Base-by-base conservation (phyloP, 2,113 vertebrate species). In the Galemys pyrenaicus region DNA sequence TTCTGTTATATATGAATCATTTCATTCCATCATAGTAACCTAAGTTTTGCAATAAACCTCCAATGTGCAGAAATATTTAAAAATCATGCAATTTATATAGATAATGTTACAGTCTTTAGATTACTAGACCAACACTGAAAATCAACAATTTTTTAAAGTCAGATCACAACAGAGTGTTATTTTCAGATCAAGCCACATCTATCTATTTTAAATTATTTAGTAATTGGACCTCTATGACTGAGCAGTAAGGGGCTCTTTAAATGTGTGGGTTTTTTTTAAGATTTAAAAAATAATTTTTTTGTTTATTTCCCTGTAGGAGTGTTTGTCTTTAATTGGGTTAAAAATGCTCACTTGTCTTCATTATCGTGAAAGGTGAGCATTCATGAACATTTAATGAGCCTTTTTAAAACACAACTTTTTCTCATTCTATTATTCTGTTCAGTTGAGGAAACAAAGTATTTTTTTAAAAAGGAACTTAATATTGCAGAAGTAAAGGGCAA, bases 251-350 rank as follows among this genome's bases (percentile, higher is more conserved):
- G 8, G 2, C 68, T 85, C 13, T 49, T 87, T 54, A 87, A 58
- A 15, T 65, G 13, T 5, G 26, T 49, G 10, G 74, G 7, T 26
- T 54, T 17, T 30, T 39, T 89, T 94, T 37, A 78, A 15, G 30
- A 44, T 90, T 84, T 81, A 74, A 88, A 93, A 88, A 73, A 35
- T 32, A 28, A 54, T 9, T 9, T 80, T 73, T 77, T 73, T 86
- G 28, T 68, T 67, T 37, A 51, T 87, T 95, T n/a, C 32, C 68
- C 68, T 44, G 9, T 17, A 62, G 37, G 9, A 56, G 15, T n/a
- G 17, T 54, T 87, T 95, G 51, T 81, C 28, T 32, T 8, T 67
- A 20, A 19, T n/a, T 24, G 6, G 77, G 12, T 44, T 73, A 35
- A 67, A 20, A 81, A 41, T 67, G 28, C 51, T 28, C 26, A 44